Percentiles rank a stretch among this genome's conserved stretches.
These are phyloP conservation scores for Tursiops truncatus DNA, from an alignment of 2,113 vertebrate species.

Conservation along the genomic window DNA sequence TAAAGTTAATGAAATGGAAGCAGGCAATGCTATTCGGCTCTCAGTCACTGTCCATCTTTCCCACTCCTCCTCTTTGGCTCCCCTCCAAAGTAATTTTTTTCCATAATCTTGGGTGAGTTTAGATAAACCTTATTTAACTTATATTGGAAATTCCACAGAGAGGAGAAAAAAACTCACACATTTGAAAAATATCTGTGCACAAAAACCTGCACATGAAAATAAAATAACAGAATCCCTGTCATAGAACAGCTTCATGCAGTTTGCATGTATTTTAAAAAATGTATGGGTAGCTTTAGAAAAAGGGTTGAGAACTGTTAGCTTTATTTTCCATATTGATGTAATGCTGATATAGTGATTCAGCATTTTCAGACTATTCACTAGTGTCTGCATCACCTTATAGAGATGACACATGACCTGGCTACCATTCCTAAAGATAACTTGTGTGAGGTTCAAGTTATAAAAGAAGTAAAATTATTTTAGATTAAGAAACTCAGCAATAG, in stretches of 20 bases:
- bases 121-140: neutral
- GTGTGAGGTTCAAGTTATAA: neutral
- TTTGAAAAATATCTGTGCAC: neutral
- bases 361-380: neutral
- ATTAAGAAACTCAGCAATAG: neutral
- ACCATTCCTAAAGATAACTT: neutral
- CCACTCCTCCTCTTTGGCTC: neutral
- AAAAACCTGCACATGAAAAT: neutral
- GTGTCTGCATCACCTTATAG: neutral
- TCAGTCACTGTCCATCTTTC: neutral
- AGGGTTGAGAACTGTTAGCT: neutral
- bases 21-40: neutral
- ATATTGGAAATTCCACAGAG: neutral
- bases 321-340: conserved; percentile 6
- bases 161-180: neutral
- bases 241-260: neutral
- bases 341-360: neutral
- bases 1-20: conserved; percentile 9
- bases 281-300: neutral
- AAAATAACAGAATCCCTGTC: neutral
- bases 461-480: conserved; percentile 4
- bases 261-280: neutral
- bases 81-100: neutral
- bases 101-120: neutral
- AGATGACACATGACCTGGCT: neutral